Base-by-base conservation (phyloP, 2,888 invertebrate genomes). In the Choreutis nemorana region DNA sequence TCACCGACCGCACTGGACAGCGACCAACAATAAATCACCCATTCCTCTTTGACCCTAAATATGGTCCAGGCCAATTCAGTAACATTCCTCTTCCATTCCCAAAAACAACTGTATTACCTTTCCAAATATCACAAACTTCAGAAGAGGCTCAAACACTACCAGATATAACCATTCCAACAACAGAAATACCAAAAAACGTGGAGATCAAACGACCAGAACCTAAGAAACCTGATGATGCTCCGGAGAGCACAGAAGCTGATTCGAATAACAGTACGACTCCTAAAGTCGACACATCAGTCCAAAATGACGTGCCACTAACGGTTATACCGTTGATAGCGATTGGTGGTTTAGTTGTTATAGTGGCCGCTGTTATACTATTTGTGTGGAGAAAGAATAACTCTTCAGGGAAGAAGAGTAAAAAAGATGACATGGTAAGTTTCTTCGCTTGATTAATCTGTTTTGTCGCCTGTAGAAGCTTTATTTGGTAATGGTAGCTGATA, bases 311-410 rank as follows among this genome's bases (percentile, higher is more conserved):
- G 24, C 77, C 86, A 23, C 71, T 85, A 38, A 86, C 89, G 23
- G 67, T 91, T 27, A 83, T 91, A 44, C 89, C 91, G 2, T 71
- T 91, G 27, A 77, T 87, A 13, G 86, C 87, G 6, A 83, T 90
- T 26, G 85, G 85, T 44, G 86, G 82, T 3, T 72, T 92, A 26
- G 84, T 91, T 33, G 61, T 88, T 3, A 83, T 87, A 11, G 84
- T 87, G 3, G 86, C 85, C 11, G 80, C 83, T 24, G 83, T 87
- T 2, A 82, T 86, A 9, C 82, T 89, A 45, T 82, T 90, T 31
- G 86, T 89, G 41, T 85, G 89, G 43, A 87, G 84, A 51, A 88
- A 85, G 48, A 83, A 90, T 34, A 87, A 85, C 46, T 58, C 75
- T 21, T 81, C 81, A 23, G 84, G 85, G 50, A 68, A 82, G n/a